Evolutionary conservation across 2,888 invertebrate genomes (phyloP).

Genomic region (Tenthredo mesomela): DNA sequence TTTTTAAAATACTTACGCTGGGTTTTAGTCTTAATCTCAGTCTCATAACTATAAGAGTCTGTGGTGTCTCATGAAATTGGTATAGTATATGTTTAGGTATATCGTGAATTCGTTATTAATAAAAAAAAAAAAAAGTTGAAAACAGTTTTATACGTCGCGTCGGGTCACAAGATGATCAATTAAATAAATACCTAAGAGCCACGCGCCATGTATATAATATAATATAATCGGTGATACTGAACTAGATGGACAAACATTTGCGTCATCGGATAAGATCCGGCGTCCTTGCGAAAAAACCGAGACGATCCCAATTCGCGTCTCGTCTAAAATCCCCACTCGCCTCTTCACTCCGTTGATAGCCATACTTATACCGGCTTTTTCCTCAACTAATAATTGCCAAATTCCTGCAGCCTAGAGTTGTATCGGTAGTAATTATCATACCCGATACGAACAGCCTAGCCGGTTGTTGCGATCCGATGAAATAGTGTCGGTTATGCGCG

Average conservation of each 20-base stretch:
- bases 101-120: neutral
- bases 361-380: neutral
- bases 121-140: neutral
- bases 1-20: neutral
- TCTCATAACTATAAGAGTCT: neutral
- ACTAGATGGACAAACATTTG: conserved; percentile 48
- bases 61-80: neutral
- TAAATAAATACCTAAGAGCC: neutral
- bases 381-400: conserved; percentile 18
- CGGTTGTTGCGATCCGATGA: conserved; percentile 6
- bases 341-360: conserved; percentile 10
- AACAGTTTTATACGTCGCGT: neutral
- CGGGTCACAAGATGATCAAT: conserved; percentile 1
- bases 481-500: neutral
- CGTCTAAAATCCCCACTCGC: neutral
- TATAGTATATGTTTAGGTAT: too few species aligned
- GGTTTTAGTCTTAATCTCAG: neutral
- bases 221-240: conserved; percentile 8
- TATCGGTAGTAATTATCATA: conserved; percentile 21
- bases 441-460: neutral
- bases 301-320: conserved; percentile 40
- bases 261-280: conserved; percentile 32
- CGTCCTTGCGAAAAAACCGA: conserved; percentile 27
- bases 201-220: neutral
- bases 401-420: neutral